Evolutionary conservation across 1,140 invertebrate species (phyloP).

Genomic region (Chymomyza costata): DNA sequence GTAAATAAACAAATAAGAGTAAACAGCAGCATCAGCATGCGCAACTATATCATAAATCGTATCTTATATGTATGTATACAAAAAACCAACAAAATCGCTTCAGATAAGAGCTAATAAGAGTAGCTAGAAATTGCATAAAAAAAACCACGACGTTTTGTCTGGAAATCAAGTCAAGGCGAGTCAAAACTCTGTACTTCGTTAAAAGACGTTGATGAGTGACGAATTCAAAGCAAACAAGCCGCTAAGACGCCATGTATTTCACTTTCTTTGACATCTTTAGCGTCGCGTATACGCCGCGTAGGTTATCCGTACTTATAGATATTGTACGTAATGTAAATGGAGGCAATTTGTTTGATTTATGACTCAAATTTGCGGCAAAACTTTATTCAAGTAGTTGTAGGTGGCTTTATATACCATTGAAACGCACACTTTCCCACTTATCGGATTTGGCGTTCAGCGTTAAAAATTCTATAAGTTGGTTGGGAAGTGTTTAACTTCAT

Average conservation of each 20-base stretch:
- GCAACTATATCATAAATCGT: no score
- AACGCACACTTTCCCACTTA: constrained; percentile 27
- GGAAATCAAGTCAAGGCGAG: no score
- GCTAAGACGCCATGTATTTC: constrained; percentile 41
- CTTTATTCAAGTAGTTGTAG: not conserved
- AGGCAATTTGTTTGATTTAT: constrained; percentile 31
- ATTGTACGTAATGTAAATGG: constrained; percentile 16
- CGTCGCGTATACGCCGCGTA: no score
- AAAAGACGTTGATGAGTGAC: constrained; percentile 55
- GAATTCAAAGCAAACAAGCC: constrained; percentile 39
- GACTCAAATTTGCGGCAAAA: constrained; percentile 24
- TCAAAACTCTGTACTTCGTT: no score
- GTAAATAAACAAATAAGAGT: no score
- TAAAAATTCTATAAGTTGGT: constrained; percentile 26
- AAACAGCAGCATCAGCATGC: no score
- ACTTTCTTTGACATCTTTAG: constrained; percentile 68
- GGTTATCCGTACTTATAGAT: no score
- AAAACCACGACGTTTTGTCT: not conserved
- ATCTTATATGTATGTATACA: no score
- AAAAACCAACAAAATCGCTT: constrained; percentile 3
- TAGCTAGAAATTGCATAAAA: no score
- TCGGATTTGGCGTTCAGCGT: constrained; percentile 14
- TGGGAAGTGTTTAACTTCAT: constrained; percentile 58
- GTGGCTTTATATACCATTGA: constrained; percentile 14
- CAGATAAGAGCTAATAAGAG: no score